phyloP scores from a whole-genome alignment of 2,888 invertebrate species.

The Zygothrica quintamaculata region DNA sequence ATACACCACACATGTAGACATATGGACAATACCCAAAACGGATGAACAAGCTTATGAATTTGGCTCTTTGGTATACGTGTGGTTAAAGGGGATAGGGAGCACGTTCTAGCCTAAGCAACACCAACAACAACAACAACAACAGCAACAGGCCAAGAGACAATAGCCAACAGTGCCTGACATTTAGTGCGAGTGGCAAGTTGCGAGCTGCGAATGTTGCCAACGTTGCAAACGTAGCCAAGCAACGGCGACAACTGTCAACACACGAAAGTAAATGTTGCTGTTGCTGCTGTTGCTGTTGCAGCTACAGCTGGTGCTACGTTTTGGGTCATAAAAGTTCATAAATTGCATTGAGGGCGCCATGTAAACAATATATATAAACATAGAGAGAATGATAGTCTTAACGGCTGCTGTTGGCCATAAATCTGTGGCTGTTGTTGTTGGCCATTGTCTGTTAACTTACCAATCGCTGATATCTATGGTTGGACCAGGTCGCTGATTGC shows the following conservation, averaged over 20 bases:
- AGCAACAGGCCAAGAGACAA: constrained; percentile 29
- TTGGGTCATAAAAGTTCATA: constrained; percentile 71
- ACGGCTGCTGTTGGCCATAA: constrained; percentile 73
- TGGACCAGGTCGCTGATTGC: constrained; percentile 54
- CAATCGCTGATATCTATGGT: constrained; percentile 58
- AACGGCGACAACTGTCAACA: constrained; percentile 77
- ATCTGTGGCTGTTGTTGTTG: constrained; percentile 52
- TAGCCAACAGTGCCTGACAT: constrained; percentile 38
- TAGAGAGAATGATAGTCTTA: constrained; percentile 48
- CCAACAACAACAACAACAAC: no score
- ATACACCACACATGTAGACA: constrained; percentile 4
- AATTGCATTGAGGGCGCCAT: constrained; percentile 66
- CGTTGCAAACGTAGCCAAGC: constrained; percentile 24
- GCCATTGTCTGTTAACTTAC: constrained; percentile 60
- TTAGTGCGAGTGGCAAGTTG: constrained; percentile 37
- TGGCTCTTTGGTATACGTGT: no score
- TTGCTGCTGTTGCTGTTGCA: constrained; percentile 8
- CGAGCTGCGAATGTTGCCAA: constrained; percentile 42
- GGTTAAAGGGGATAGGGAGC: constrained; percentile 30
- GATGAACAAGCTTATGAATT: constrained; percentile 60
- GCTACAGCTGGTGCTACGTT: no score
- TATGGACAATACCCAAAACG: constrained; percentile 60
- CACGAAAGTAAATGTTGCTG: constrained; percentile 71
- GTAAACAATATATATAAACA: constrained; percentile 77
- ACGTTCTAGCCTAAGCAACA: constrained; percentile 57